Conservation (phyloP, 2,797 vertebrate species). For the Centroberyx gerrardi region DNA sequence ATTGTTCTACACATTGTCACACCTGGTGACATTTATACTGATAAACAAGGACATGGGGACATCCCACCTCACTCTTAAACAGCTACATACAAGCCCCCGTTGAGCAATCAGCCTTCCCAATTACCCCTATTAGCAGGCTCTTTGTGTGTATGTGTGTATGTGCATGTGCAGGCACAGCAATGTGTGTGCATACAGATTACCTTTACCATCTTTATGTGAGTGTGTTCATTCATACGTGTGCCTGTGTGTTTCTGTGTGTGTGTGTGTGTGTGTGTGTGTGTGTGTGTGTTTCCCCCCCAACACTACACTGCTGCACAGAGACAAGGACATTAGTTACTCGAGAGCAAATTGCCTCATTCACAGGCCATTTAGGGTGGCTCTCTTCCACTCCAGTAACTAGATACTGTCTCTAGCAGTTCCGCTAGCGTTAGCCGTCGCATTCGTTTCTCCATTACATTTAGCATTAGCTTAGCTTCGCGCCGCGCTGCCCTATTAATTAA, state of each 20-base stretch:
- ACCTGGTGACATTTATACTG: not conserved
- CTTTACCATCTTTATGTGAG: not conserved
- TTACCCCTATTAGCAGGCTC: not conserved
- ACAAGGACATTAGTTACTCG: conserved; percentile 74
- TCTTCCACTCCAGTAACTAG: conserved; percentile 71
- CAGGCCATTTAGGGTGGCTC: conserved; percentile 75
- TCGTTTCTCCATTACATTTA: conserved; percentile 62
- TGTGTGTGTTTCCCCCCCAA: conserved; percentile 15
- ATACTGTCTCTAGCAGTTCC: conserved; percentile 55
- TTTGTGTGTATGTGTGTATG: not conserved
- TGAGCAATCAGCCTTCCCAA: too few species aligned
- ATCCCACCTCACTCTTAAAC: too few species aligned
- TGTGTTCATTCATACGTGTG: conserved; percentile 5
- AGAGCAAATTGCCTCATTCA: conserved; percentile 81
- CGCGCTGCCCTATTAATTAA: conserved; percentile 70
- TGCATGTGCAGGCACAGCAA: not conserved
- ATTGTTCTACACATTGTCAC: conserved; percentile 7
- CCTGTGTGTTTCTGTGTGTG: not conserved
- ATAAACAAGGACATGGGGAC: not conserved
- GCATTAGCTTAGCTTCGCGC: conserved; percentile 64
- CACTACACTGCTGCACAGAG: conserved; percentile 28
- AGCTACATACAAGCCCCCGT: not conserved
- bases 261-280: conserved; percentile 5
- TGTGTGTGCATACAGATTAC: too few species aligned
- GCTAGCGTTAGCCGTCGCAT: conserved; percentile 58